Evolutionary conservation across 2,888 invertebrate genomes (phyloP).

Genomic region (Drosophila stalkeri): DNA sequence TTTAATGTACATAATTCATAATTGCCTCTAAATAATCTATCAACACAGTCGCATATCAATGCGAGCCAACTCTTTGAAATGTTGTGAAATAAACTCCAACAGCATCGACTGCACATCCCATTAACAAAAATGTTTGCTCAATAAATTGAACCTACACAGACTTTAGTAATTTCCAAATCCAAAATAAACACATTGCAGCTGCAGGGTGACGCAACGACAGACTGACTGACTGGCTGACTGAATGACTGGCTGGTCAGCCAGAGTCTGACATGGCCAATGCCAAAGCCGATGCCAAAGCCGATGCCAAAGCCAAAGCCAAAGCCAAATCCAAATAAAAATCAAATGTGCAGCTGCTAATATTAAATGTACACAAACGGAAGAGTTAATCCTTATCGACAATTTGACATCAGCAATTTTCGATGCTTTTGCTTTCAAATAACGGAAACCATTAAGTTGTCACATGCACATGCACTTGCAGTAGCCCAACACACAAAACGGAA

Average conservation of each 20-base stretch:
- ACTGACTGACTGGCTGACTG: not conserved
- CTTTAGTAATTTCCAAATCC: conserved; percentile 67
- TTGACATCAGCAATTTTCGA: conserved; percentile 80
- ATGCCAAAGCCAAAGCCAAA: conserved; percentile 66
- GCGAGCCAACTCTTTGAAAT: conserved; percentile 7
- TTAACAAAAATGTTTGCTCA: conserved; percentile 61
- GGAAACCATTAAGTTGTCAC: conserved; percentile 80
- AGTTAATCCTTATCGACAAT: conserved; percentile 81
- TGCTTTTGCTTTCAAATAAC: conserved; percentile 80
- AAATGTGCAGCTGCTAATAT: conserved; percentile 77
- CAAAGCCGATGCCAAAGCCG: conserved; percentile 57
- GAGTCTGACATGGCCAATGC: conserved; percentile 11
- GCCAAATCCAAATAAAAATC: conserved; percentile 61
- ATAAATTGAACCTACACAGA: conserved; percentile 68
- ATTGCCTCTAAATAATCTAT: not conserved
- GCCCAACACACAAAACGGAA: conserved; percentile 7
- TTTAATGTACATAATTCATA: not conserved
- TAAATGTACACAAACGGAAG: conserved; percentile 78
- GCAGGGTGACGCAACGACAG: not conserved
- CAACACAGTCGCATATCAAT: not conserved
- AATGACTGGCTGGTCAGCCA: conserved; percentile 11
- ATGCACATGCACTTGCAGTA: conserved; percentile 69
- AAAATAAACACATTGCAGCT: conserved; percentile 61
- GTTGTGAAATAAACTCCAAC: conserved; percentile 24
- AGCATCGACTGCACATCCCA: conserved; percentile 24